phyloP scores from a whole-genome alignment of 2,888 invertebrate genomes.

The Morpho deidamia region DNA sequence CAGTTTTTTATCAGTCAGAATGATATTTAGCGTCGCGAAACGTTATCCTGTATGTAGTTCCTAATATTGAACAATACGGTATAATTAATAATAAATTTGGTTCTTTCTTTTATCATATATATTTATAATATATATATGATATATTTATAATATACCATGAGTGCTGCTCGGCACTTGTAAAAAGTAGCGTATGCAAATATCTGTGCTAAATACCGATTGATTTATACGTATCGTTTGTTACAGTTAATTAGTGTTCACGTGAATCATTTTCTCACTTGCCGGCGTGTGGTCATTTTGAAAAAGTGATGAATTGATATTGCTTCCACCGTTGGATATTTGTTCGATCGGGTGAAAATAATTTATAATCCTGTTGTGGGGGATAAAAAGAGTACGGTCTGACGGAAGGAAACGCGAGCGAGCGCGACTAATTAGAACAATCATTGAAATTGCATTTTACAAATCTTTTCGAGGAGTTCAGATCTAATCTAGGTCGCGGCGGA shows the following conservation, averaged over 20 bases:
- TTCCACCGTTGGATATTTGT: constrained; percentile 8
- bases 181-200: not conserved
- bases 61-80: too few species aligned
- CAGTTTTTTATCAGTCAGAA: too few species aligned
- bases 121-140: too few species aligned
- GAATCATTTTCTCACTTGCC: constrained; percentile 7
- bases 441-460: not conserved
- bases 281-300: not conserved
- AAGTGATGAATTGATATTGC: constrained; percentile 23
- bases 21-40: too few species aligned
- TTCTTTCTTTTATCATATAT: too few species aligned
- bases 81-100: too few species aligned
- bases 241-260: not conserved
- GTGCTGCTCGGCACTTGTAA: too few species aligned
- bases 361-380: not conserved
- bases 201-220: not conserved
- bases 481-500: not conserved
- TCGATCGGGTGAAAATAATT: constrained; percentile 14
- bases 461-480: not conserved
- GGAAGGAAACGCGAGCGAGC: constrained; percentile 3
- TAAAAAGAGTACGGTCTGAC: constrained; percentile 5
- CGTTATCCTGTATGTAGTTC: too few species aligned
- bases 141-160: too few species aligned
- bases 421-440: constrained; percentile 12
- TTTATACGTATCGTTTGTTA: not conserved